These are phyloP conservation scores for Melanchra persicariae DNA, from an alignment of 2,888 invertebrate genomes.

Conservation along the genomic window DNA sequence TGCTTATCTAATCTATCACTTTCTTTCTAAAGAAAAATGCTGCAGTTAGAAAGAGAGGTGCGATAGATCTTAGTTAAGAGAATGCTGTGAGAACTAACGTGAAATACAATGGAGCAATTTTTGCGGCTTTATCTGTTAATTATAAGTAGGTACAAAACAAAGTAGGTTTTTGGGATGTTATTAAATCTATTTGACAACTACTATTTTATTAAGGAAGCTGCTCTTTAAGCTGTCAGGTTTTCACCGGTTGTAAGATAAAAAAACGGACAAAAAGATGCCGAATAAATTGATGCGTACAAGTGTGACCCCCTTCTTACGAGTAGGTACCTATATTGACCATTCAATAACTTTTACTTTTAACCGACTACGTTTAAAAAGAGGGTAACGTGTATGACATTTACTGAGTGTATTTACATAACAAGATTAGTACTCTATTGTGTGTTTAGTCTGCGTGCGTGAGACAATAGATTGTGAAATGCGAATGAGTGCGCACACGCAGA, in stretches of 20 bases:
- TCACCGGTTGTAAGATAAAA: background rate
- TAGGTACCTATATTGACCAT: constrained; percentile 1
- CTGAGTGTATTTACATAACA: constrained; percentile 47
- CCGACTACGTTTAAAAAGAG: background rate
- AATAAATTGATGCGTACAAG: constrained; percentile 17
- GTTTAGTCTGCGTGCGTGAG: constrained; percentile 37
- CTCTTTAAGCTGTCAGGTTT: constrained; percentile 5
- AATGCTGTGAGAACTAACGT: constrained; percentile 75
- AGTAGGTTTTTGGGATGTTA: constrained; percentile 73
- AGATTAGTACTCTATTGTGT: constrained; percentile 52
- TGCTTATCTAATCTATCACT: constrained; percentile 65
- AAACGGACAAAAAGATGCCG: background rate
- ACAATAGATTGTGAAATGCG: constrained; percentile 63
- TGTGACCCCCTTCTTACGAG: constrained; percentile 34
- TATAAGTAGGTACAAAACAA: constrained; percentile 52
- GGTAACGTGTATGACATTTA: constrained; percentile 20
- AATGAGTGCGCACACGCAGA: constrained; percentile 36
- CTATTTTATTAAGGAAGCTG: constrained; percentile 20
- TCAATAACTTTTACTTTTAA: constrained; percentile 41
- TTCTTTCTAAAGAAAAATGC: constrained; percentile 63
- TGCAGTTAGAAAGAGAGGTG: constrained; percentile 71
- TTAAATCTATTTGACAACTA: constrained; percentile 27
- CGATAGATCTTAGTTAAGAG: constrained; percentile 65
- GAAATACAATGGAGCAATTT: constrained; percentile 74
- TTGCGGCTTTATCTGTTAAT: constrained; percentile 71